Conservation (phyloP, 1,140 invertebrate species). For the Bombus waltoni region DNA sequence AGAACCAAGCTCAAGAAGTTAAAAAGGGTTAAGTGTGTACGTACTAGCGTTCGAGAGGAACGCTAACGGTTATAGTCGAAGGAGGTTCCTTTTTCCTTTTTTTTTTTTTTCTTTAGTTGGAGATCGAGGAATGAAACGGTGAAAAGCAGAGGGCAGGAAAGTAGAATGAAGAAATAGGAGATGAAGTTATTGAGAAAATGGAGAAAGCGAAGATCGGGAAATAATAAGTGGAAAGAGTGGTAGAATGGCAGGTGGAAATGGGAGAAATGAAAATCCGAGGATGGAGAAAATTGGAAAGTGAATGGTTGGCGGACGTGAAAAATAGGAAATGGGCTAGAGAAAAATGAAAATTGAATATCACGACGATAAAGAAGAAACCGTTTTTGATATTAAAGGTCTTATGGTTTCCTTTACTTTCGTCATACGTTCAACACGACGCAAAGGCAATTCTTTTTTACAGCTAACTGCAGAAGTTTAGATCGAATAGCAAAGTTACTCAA, state of each 20-base stretch:
- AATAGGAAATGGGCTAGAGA: neutral
- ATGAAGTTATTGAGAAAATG: constrained; percentile 8
- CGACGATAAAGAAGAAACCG: neutral
- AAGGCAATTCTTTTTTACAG: neutral
- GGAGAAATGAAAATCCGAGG: neutral
- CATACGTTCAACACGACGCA: neutral
- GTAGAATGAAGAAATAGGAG: neutral
- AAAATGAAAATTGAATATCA: constrained; percentile 15
- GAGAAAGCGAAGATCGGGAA: neutral
- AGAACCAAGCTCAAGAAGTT: too few relatives aligned
- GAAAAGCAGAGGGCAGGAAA: neutral
- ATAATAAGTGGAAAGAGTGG: neutral
- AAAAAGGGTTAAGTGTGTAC: too few relatives aligned
- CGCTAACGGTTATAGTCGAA: too few relatives aligned
- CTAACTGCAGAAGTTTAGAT: neutral
- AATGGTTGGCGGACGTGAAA: neutral
- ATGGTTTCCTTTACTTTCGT: neutral
- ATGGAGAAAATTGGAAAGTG: constrained; percentile 1
- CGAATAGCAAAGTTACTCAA: neutral
- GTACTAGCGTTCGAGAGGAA: neutral
- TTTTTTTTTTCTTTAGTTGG: too few relatives aligned
- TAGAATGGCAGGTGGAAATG: neutral
- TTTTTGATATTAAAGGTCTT: neutral
- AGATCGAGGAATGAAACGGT: neutral
- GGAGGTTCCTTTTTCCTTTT: neutral